Percentiles rank a stretch among this genome's conserved stretches.
Conservation (phyloP, 1,140 invertebrate species). For the Zaprionus taronus region DNA sequence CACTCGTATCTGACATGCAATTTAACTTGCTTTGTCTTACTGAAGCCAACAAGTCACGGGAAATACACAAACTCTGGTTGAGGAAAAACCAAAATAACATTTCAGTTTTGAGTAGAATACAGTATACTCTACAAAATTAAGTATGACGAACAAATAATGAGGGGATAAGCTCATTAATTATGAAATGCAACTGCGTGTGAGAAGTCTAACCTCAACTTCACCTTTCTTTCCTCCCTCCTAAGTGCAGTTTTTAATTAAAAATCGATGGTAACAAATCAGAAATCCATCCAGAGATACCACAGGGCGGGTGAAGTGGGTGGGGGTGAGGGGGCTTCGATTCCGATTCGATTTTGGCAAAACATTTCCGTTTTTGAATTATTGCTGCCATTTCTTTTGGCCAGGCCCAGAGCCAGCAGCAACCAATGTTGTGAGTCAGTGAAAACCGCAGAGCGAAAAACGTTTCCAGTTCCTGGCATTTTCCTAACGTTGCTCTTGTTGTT, state of each 20-base stretch:
- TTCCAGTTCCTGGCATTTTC: slow-evolving; percentile 31
- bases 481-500: neutral
- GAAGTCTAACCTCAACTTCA: too few species aligned
- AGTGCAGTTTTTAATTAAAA: slow-evolving; percentile 76
- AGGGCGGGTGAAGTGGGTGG: slow-evolving; percentile 11
- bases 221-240: neutral
- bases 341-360: slow-evolving; percentile 63
- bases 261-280: slow-evolving; percentile 48
- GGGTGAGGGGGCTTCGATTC: slow-evolving; percentile 33
- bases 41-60: slow-evolving; percentile 54
- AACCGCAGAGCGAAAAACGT: slow-evolving; percentile 49
- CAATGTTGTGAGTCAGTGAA: slow-evolving; percentile 33
- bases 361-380: slow-evolving; percentile 80
- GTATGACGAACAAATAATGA: neutral
- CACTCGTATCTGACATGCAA: slow-evolving; percentile 36
- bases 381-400: slow-evolving; percentile 56
- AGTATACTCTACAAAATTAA: neutral
- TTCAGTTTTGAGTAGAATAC: neutral
- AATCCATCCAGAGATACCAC: slow-evolving; percentile 23
- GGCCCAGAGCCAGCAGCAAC: slow-evolving; percentile 18
- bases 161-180: neutral
- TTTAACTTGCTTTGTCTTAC: slow-evolving; percentile 47
- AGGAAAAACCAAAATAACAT: neutral
- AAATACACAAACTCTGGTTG: slow-evolving; percentile 25
- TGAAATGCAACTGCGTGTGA: neutral